phyloP scores from a whole-genome alignment of 1,140 invertebrate species.

The Tribolium castaneum region DNA sequence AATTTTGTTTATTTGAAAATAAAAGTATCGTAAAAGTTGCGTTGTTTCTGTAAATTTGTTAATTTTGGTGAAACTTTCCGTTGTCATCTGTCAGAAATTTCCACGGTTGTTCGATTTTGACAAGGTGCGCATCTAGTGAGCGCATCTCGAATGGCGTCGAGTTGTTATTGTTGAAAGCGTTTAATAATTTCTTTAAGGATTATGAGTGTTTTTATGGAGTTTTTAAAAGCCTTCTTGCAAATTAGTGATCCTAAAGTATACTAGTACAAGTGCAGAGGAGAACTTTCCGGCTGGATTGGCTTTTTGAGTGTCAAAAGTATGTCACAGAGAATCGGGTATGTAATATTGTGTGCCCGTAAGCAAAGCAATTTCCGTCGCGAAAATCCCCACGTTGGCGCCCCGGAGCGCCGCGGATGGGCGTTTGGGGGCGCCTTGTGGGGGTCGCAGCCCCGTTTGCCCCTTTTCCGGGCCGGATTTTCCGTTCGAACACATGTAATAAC shows the following conservation, averaged over 20 bases:
- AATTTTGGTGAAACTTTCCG: constrained; percentile 21
- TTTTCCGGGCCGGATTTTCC: constrained; percentile 45
- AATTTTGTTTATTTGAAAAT: constrained; percentile 24
- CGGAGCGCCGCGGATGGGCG: neutral
- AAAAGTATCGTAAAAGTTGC: constrained; percentile 2
- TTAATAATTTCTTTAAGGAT: constrained; percentile 64
- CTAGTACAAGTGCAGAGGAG: constrained; percentile 47
- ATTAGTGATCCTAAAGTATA: constrained; percentile 55
- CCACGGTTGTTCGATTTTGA: constrained; percentile 52
- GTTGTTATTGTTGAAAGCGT: constrained; percentile 66
- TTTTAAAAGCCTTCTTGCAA: constrained; percentile 54
- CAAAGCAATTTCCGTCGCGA: constrained; percentile 60
- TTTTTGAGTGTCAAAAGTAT: constrained; percentile 62
- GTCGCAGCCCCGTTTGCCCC: neutral
- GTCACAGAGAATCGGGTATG: constrained; percentile 65
- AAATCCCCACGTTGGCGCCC: neutral
- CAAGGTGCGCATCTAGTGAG: constrained; percentile 53
- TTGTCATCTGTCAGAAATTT: constrained; percentile 51
- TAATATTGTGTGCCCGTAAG: constrained; percentile 63
- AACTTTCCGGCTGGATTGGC: constrained; percentile 47
- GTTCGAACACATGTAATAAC: constrained; percentile 64
- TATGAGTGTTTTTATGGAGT: constrained; percentile 62
- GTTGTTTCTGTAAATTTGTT: neutral
- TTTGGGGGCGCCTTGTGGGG: neutral
- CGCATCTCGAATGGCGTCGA: constrained; percentile 64